Percentiles rank a stretch among this genome's conserved stretches.
Evolutionary conservation across 2,113 vertebrate species (phyloP).

Genomic region (Microcebus jonahi): DNA sequence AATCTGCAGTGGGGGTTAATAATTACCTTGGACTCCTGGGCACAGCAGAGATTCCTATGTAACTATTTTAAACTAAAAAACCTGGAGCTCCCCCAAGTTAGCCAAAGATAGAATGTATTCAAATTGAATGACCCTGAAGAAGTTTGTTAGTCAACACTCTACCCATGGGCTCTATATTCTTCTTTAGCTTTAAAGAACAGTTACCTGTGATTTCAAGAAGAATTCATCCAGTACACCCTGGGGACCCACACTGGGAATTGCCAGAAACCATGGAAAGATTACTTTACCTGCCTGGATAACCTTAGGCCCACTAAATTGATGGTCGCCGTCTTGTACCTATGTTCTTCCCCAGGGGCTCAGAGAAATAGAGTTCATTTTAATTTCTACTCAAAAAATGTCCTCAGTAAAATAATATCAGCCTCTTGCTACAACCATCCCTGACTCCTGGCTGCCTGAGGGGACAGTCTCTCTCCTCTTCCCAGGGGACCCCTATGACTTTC

Average conservation of each 20-base stretch:
- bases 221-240: background rate
- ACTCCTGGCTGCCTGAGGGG: background rate
- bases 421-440: conserved; percentile 8
- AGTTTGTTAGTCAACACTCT: background rate
- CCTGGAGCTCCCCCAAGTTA: background rate
- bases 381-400: background rate
- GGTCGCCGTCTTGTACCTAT: background rate
- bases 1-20: background rate
- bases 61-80: conserved; percentile 14
- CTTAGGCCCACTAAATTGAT: background rate
- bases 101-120: background rate
- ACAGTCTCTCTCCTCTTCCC: background rate
- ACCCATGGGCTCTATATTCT: background rate
- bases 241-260: conserved; percentile 17
- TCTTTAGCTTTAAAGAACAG: conserved; percentile 3
- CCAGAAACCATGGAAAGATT: background rate
- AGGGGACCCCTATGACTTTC: background rate
- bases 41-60: background rate
- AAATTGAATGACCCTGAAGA: background rate
- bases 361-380: conserved; percentile 62
- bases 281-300: conserved; percentile 6
- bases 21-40: background rate
- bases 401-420: background rate
- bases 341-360: conserved; percentile 3
- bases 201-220: background rate